Base-by-base conservation (phyloP, 2,888 invertebrate species). In the Chymomyza fuscimana region DNA sequence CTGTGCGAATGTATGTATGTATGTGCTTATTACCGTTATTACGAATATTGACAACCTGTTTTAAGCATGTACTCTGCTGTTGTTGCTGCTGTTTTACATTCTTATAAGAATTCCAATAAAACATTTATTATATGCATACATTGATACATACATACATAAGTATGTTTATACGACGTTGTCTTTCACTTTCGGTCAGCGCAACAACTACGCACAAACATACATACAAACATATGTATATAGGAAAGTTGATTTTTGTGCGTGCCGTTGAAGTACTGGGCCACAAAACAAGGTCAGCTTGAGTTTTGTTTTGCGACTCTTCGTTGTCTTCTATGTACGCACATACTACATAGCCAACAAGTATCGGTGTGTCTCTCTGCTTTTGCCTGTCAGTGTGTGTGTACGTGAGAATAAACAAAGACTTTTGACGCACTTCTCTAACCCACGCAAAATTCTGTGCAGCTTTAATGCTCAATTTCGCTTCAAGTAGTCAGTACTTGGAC, bases 51-150 rank as follows among this genome's bases (percentile, higher is more conserved):
- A 46, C 12, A 46, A 46, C 10, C 40, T 46, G 40, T 46, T 46
- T 32, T 25, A 25, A 2, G 25, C 25, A 25, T 25, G 25, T 0
- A 3, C 25, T 5, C 6, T 32, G 32, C 6, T 32, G 32, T 32
- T 5, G 32, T 9, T 25, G 56, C 22, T 69, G 72, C 65, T 69
- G 72, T 63, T 60, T 70, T 70, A 74, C 84, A 87, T 85, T 87
- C 84, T 87, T 83, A 83, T 83, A 73, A 83, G 84, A 85, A 85
- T 87, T 86, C 80, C 84, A 83, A 80, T 80, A 75, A 84, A 81
- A 25, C 25, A 25, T 25, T 1, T 25, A 25, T 25, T 54, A 59
- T 64, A 59, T 52, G 67, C 54, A 29, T 2, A 32, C n/a, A 16
- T 12, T 3, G n/a, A n/a, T 15, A 52, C 1, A 16, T 16, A n/a